Evolutionary conservation across 1,140 invertebrate genomes (phyloP).

Genomic region (Propsilocerus akamusi): DNA sequence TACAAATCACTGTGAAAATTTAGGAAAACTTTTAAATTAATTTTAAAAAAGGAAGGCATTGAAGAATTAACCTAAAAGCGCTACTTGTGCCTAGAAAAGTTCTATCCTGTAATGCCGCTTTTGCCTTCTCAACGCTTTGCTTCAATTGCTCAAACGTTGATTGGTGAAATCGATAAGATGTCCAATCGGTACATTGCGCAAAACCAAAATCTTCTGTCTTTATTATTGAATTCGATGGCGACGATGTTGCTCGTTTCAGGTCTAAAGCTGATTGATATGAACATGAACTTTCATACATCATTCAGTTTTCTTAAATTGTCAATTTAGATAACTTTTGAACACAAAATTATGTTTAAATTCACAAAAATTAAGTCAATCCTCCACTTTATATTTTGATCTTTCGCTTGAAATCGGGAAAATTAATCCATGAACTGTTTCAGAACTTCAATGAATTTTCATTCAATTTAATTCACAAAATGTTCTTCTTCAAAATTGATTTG

Average conservation of each 20-base stretch:
- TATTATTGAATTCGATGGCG: conserved; percentile 23
- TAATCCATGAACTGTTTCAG: too few species aligned
- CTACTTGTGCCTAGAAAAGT: conserved; percentile 22
- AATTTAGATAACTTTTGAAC: too few species aligned
- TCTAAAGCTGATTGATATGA: conserved; percentile 72
- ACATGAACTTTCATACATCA: conserved; percentile 78
- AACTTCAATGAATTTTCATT: too few species aligned
- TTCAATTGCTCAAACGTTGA: conserved; percentile 74
- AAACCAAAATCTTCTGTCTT: conserved; percentile 35
- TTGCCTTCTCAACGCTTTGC: conserved; percentile 74
- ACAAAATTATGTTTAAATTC: too few species aligned
- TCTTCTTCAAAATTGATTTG: too few species aligned
- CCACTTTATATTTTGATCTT: too few species aligned
- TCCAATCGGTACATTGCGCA: conserved; percentile 37
- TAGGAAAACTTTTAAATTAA: not conserved
- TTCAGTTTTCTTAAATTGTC: too few species aligned
- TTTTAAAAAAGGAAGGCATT: not conserved
- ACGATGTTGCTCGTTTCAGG: conserved; percentile 47
- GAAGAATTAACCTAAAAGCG: conserved; percentile 18
- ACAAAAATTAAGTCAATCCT: too few species aligned
- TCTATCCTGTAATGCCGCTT: conserved; percentile 52
- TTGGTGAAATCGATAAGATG: conserved; percentile 51
- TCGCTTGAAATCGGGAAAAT: too few species aligned
- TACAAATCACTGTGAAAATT: conserved; percentile 19
- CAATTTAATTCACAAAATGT: too few species aligned